Evolutionary conservation across 2,113 vertebrate genomes (phyloP), one percentile per base, ranked within the genome.

Genomic region (Aspiorhynchus laticeps): DNA sequence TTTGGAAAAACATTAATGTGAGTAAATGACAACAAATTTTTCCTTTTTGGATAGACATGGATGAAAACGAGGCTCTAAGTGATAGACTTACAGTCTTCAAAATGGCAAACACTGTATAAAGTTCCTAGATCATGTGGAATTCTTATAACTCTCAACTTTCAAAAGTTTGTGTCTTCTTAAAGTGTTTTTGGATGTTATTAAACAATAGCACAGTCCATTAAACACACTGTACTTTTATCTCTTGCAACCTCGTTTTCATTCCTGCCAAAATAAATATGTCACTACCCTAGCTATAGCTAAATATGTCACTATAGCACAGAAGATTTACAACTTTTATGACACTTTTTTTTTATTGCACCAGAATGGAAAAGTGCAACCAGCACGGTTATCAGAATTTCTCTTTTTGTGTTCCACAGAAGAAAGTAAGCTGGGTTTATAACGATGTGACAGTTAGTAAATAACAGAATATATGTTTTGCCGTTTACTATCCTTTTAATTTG

Each of bases 401-500:
- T 24, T 17, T 67, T 73, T 38, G 69, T 48, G 26, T 53, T 48
- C 26, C 43, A 83, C n/a, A 51, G 63, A 28, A 31, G 31, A 71
- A 51, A 48, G 9, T 9, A 15, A 33, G 12, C 14, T 6, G 6
- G 19, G 1, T 73, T 33, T 69, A 0, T 28, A 83, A 53, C 1
- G 7, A 83, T 14, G 24, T n/a, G 19, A 19, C 46, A 8, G 21
- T 9, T 48, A 84, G 31, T 53, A 73, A 36, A 84, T 38, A 24
- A 56, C 83, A n/a, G 3, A 36, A 74, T 74, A 41, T 74, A 7
- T 0, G 28, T 28, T 48, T 82, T 67, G 28, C 12, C n/a, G 15
- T 46, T 41, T 43, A 82, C 38, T 67, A 82, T 67, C 65, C 83
- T 0, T 77, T 77, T 28, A 28, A 33, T 87, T 65, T 76, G 48